Evolutionary conservation across 2,797 vertebrate species (phyloP), one percentile per base, ranked within the genome.

Genomic region (Capromys pilorides): DNA sequence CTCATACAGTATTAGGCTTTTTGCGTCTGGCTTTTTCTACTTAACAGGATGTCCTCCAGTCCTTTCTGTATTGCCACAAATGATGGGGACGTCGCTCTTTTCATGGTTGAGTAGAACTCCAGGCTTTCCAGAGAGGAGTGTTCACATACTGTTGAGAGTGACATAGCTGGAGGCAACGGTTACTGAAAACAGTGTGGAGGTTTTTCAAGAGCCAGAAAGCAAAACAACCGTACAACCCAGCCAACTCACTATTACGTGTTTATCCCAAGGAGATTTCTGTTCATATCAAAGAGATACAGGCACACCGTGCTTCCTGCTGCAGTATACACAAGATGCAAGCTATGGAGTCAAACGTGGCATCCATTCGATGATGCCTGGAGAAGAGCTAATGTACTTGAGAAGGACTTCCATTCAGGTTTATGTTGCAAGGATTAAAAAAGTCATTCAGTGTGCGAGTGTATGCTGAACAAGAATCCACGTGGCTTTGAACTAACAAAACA

Each of bases 401-500:
- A n/a, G 49, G 2, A 22, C 77, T 88, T 59, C 71, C 22, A 33
- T 83, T 33, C 88, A 28, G 26, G 64, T 33, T 89, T 28, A 16
- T 16, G n/a, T n/a, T 19, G 6, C 31, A 90, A 66, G 86, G 71
- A 33, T 0, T 3, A 5, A 66, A 88, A 86, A 51, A n/a, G n/a
- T 21, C 16, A 1, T 36, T 61, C 39, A 26, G 6, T 1, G 7
- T 39, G 62, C 39, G 66, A 11, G 8, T 14, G 18, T 6, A 24
- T 3, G 36, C 4, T 31, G 66, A 12, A 21, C 14, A n/a, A 54
- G 0, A 33, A 10, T 28, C 39, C 14, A 22, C 0, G 1, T 21
- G 19, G 41, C n/a, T 41, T 36, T 10, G 16, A 45, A 10, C 22
- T 39, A 13, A 66, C 4, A 33, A 51, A 79, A 26, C 13, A 64